A percentile compares a stretch with the other conserved stretches of the same genome.
These are phyloP conservation scores for Eublepharis macularius DNA, from an alignment of 2,113 vertebrate genomes.

Conservation along the genomic window DNA sequence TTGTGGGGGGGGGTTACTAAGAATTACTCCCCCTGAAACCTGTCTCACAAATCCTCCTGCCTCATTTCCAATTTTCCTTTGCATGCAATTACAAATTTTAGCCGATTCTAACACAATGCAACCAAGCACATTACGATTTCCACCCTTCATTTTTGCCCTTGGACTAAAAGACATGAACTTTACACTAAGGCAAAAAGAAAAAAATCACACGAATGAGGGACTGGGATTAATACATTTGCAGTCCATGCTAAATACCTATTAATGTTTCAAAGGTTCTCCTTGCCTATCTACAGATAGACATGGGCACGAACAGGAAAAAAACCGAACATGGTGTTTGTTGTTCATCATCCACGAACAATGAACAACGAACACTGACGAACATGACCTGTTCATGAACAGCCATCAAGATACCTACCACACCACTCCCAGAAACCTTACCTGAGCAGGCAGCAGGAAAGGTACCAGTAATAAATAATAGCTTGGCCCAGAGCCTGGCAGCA, in stretches of 20 bases:
- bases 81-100: constrained; percentile 17
- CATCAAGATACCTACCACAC: too few relatives aligned
- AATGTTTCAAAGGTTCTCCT: neutral
- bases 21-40: neutral
- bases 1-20: neutral
- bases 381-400: too few relatives aligned
- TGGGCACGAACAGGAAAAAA: too few relatives aligned
- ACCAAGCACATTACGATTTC: neutral
- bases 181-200: neutral
- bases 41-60: neutral
- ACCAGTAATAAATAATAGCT: too few relatives aligned
- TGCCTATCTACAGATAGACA: neutral
- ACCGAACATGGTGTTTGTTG: too few relatives aligned
- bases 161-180: constrained; percentile 18
- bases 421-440: too few relatives aligned
- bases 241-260: neutral
- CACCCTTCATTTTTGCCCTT: constrained; percentile 3
- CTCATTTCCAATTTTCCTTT: constrained; percentile 29
- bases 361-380: too few relatives aligned
- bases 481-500: too few relatives aligned
- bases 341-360: too few relatives aligned
- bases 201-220: neutral
- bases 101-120: neutral
- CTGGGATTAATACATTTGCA: neutral
- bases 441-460: too few relatives aligned